Base-by-base conservation (phyloP, 2,888 invertebrate genomes). In the Luperina testacea region DNA sequence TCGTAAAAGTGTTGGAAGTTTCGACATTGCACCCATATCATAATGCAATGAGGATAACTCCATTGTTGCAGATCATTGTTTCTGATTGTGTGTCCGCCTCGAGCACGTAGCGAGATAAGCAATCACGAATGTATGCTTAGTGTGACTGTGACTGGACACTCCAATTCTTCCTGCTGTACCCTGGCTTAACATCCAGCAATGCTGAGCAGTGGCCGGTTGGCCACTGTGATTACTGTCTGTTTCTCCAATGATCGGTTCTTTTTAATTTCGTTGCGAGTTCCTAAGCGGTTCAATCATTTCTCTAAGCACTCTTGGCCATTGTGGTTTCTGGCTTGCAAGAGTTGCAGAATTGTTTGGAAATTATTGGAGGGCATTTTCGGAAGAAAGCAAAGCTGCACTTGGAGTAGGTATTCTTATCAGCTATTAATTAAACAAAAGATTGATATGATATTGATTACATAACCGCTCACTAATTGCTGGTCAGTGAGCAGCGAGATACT, bases 61-160 rank as follows among this genome's bases (percentile, higher is more conserved):
- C 5, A 64, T 61, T 83, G 67, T 71, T 78, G 81, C 78, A 61
- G 38, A 67, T 81, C 83, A 83, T 81, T 81, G 81, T 78, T 71
- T 83, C 67, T 67, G 42, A 83, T 67, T 78, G 70, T n/a, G 68
- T 38, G 57, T 70, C 24, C 70, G 32, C 70, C 15, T 32, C 32
- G n/a, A 17, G 15, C 65, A 67, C 51, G 38, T 32, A 61, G 17
- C 32, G 48, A 65, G 79, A 82, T 82, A 80, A 82, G 6, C 9
- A 24, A 20, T 20, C 24, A 17, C 53, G 42, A 72, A 15, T 53
- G 11, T 24, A 9, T 71, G 32, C n/a, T 27, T n/a, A 42, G 24
- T 27, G 24, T 8, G 64, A 1, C 8, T 27, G 11, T 6, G 17
- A 48, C 15, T 38, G 64, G 9, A 57, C n/a, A n/a, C 8, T 38